Percentiles rank a stretch among this genome's conserved stretches.
phyloP scores from a whole-genome alignment of 1,140 invertebrate genomes.

The Hyles vespertilio region DNA sequence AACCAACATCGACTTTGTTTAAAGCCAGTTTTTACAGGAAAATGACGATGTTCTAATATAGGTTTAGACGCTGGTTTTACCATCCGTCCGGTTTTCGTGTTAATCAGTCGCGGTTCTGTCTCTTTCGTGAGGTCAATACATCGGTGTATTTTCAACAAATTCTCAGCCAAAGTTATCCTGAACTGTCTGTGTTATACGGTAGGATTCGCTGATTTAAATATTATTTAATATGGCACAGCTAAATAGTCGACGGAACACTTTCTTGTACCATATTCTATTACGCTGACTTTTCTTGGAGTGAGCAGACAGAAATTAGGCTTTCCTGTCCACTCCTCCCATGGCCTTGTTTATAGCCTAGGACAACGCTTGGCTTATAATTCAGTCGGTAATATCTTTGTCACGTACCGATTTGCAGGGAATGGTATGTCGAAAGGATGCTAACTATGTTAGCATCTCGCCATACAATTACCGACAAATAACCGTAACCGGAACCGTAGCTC shows the following conservation, averaged over 20 bases:
- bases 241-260: constrained; percentile 21
- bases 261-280: constrained; percentile 27
- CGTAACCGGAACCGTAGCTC: constrained; percentile 14
- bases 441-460: constrained; percentile 30
- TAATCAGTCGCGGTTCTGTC: too few relatives aligned
- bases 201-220: constrained; percentile 13
- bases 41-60: constrained; percentile 2
- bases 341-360: constrained; percentile 35
- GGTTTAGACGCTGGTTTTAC: too few relatives aligned
- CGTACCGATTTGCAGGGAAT: constrained; percentile 17
- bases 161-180: too few relatives aligned
- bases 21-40: constrained; percentile 13
- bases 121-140: too few relatives aligned
- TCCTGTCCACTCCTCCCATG: constrained; percentile 36
- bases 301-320: constrained; percentile 1
- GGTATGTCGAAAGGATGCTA: constrained; percentile 26
- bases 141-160: too few relatives aligned
- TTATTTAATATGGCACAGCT: constrained; percentile 25
- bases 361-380: constrained; percentile 22
- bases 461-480: constrained; percentile 22
- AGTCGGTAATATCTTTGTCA: constrained; percentile 9
- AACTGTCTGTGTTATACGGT: too few relatives aligned
- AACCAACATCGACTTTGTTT: constrained; percentile 15
- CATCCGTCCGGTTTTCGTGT: too few relatives aligned
- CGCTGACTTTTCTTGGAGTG: constrained; percentile 18